Evolutionary conservation across 2,797 vertebrate genomes (phyloP).

Genomic region (Tamandua tetradactyla): DNA sequence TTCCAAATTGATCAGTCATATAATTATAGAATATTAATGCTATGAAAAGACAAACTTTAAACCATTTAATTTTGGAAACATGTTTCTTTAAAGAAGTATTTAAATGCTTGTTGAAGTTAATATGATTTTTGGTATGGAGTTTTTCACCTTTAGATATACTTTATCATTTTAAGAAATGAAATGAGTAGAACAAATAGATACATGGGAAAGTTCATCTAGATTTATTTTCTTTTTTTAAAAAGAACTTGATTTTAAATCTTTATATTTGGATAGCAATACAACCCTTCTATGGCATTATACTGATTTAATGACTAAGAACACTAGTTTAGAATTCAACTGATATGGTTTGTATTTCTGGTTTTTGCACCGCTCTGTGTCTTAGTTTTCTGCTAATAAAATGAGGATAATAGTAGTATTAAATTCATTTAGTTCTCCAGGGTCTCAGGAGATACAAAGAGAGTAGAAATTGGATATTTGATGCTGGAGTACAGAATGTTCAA

Average conservation of each 20-base stretch:
- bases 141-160: not conserved
- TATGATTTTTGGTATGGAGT: not conserved
- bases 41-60: not conserved
- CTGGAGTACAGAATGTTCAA: no score
- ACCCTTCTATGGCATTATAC: not conserved
- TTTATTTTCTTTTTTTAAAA: not conserved
- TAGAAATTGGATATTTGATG: no score
- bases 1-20: not conserved
- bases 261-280: not conserved
- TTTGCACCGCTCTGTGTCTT: not conserved
- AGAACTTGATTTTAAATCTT: not conserved
- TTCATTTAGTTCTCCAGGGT: no score
- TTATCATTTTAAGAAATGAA: not conserved
- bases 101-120: not conserved
- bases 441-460: no score
- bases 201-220: constrained; percentile 1
- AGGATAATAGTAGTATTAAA: not conserved
- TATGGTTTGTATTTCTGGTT: not conserved
- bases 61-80: not conserved
- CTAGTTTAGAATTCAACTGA: not conserved
- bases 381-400: not conserved
- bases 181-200: not conserved
- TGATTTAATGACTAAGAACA: not conserved
- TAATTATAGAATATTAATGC: not conserved
- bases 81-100: not conserved